Base-by-base conservation (phyloP, 2,797 vertebrate genomes). In the Babyrousa celebensis region DNA sequence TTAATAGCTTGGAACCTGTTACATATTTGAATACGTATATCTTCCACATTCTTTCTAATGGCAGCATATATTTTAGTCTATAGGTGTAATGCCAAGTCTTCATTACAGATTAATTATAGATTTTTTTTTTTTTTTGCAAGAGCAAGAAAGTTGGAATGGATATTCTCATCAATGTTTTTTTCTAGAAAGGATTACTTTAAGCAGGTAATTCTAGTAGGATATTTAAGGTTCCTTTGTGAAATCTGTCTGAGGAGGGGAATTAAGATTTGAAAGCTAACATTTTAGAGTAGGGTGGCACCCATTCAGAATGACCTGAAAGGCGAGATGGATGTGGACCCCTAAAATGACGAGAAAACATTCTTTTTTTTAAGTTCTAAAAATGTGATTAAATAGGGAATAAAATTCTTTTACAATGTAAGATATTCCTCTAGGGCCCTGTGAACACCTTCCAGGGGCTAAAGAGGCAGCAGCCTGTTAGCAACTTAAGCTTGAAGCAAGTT, bases 271-370 rank as follows among this genome's bases (percentile, higher is more conserved):
- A 27, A 80, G 27, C 56, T 77, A 88, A 91, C 17, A 9, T 68
- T 68, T 72, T 52, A 40, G 68, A 62, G 43, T 62, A 67, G 40
- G 17, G 9, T n/a, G 29, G 29, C 43, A 68, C 15, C 12, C 87
- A 68, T 48, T 93, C n/a, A 95, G 65, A 86, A 91, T 77, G 60
- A 89, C 27, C 70, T 60, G 29, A 68, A 74, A 95, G 84, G 63
- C n/a, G 71, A 96, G 56, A 83, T 16, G 12, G 15, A 54, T 43
- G 12, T 40, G 29, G 43, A 77, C 6, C 48, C 29, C 91, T 56
- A n/a, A 63, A 65, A 32, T 63, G 21, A 75, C 60, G 12, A 83
- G 82, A 92, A 80, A 62, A 29, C 36, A n/a, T 15, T 17, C 7
- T 52, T 2, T 20, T 94, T 60, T 92, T 93, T 58, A 54, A 60